phyloP scores from a whole-genome alignment of 2,797 vertebrate genomes.

The Pantherophis alleghaniensis region DNA sequence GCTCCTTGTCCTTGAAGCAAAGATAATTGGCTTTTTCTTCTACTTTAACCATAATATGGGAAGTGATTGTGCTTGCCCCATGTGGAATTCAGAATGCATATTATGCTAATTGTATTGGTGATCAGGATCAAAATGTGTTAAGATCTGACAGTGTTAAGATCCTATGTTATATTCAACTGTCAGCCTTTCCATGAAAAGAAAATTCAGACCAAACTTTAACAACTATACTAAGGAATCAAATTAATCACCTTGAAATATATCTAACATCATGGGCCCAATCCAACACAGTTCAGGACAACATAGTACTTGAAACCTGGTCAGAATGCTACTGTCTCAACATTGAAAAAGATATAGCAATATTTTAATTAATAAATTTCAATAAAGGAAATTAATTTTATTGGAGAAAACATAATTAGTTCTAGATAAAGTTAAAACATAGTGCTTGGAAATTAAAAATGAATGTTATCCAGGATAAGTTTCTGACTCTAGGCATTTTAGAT shows the following conservation, averaged over 20 bases:
- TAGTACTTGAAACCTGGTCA: background rate
- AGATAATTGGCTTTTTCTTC: constrained; percentile 60
- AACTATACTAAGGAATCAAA: background rate
- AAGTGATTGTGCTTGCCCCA: constrained; percentile 41
- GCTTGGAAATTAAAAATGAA: background rate
- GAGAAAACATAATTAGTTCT: background rate
- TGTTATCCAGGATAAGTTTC: background rate
- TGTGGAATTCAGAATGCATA: constrained; percentile 11
- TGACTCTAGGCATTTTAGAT: background rate
- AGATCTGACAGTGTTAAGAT: constrained; percentile 32
- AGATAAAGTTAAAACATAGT: background rate
- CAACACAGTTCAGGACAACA: background rate
- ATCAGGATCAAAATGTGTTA: constrained; percentile 55
- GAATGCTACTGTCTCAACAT: no score
- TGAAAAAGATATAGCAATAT: background rate
- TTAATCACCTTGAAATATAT: constrained; percentile 6
- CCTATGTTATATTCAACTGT: background rate
- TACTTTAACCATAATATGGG: constrained; percentile 41
- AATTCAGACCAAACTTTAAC: background rate
- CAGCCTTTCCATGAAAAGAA: constrained; percentile 22
- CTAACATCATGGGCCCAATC: background rate
- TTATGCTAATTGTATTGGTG: constrained; percentile 54
- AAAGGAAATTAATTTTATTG: background rate
- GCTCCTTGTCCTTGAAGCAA: constrained; percentile 60
- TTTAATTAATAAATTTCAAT: background rate